Conservation (phyloP, 1,140 invertebrate species). For the Cydia splendana region DNA sequence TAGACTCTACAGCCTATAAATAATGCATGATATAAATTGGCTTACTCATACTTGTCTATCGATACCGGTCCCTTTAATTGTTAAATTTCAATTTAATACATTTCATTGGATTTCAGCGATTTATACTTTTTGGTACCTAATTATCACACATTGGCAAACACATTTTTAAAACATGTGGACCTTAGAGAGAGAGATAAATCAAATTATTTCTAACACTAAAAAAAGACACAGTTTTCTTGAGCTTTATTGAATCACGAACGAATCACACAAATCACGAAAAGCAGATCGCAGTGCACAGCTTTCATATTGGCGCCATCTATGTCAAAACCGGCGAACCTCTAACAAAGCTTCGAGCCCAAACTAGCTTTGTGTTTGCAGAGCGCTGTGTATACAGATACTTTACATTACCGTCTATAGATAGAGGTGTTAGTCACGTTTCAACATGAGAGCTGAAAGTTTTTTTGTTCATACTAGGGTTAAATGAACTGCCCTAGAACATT, state of each 20-base stretch:
- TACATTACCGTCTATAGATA: constrained; percentile 29
- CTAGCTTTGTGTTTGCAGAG: constrained; percentile 27
- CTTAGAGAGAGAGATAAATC: too few species aligned
- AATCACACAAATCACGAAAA: too few species aligned
- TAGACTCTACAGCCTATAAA: too few species aligned
- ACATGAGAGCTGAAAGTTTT: not conserved
- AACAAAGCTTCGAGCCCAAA: not conserved
- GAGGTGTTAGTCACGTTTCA: constrained; percentile 20
- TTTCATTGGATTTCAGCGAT: too few species aligned
- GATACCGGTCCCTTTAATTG: too few species aligned
- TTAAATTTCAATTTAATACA: too few species aligned
- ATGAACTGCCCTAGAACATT: constrained; percentile 13
- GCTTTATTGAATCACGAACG: not conserved
- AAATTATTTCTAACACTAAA: not conserved
- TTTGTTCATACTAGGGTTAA: constrained; percentile 1
- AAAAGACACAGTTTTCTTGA: not conserved
- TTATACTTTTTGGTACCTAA: too few species aligned
- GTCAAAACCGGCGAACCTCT: constrained; percentile 8
- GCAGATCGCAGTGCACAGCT: not conserved
- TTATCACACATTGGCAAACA: too few species aligned
- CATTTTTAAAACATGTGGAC: too few species aligned
- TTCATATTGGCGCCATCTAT: constrained; percentile 13
- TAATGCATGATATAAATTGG: too few species aligned
- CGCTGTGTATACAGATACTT: constrained; percentile 21
- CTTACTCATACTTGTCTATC: too few species aligned